Conservation (phyloP, 2,113 vertebrate species). For the Motacilla tschutschensis region DNA sequence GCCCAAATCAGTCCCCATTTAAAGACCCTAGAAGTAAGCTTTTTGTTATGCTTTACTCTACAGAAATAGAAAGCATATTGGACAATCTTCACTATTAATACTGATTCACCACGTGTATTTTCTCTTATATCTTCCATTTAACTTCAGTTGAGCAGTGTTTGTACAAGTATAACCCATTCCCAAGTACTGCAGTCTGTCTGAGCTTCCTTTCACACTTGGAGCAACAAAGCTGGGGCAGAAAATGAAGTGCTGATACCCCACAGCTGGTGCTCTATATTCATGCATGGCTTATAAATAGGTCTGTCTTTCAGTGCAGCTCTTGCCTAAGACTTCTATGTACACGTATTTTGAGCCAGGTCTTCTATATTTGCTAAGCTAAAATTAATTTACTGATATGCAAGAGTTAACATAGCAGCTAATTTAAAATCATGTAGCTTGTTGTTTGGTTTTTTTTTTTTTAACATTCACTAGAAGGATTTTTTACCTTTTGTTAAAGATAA, state of each 20-base stretch:
- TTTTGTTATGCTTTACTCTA: not conserved
- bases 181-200: not conserved
- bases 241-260: not conserved
- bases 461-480: not conserved
- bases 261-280: not conserved
- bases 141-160: not conserved
- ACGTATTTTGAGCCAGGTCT: not conserved
- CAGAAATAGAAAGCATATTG: not conserved
- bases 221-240: not conserved
- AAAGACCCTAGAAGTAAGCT: not conserved
- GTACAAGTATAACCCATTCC: not conserved
- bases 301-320: not conserved
- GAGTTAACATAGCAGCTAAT: not conserved
- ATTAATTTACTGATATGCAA: not conserved
- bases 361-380: not conserved
- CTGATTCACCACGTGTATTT: not conserved
- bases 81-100: not conserved
- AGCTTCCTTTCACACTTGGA: not conserved
- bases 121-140: not conserved
- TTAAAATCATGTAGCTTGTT: not conserved
- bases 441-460: not conserved
- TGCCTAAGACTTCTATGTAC: not conserved
- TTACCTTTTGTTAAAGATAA: not conserved
- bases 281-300: not conserved
- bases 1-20: not conserved